phyloP scores from a whole-genome alignment of 1,140 invertebrate genomes.

The Nephotettix cincticeps region DNA sequence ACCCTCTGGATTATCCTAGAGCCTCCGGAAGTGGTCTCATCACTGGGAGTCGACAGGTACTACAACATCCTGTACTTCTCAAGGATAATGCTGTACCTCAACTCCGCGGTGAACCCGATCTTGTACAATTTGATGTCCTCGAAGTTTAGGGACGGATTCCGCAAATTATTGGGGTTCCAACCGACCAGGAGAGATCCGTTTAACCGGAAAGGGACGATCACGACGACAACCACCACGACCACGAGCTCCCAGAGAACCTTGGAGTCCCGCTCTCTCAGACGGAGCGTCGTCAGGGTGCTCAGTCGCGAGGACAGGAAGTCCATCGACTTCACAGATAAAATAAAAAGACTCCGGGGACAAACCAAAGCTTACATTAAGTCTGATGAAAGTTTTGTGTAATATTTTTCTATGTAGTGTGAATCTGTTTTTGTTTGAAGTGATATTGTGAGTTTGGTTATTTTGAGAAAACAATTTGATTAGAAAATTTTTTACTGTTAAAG shows the following conservation, averaged over 20 bases:
- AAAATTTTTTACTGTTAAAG: too few species aligned
- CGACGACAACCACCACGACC: constrained; percentile 33
- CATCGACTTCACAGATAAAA: constrained; percentile 7
- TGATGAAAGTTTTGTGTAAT: constrained; percentile 28
- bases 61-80: constrained; percentile 85
- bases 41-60: constrained; percentile 71
- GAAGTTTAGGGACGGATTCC: constrained; percentile 83
- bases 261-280: constrained; percentile 2
- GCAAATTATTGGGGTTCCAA: constrained; percentile 50
- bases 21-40: constrained; percentile 60
- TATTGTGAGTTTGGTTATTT: too few species aligned
- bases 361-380: constrained; percentile 18
- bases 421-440: too few species aligned
- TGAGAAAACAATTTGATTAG: too few species aligned
- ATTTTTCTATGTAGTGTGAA: too few species aligned
- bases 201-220: constrained; percentile 35
- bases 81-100: constrained; percentile 83
- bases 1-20: constrained; percentile 82
- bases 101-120: constrained; percentile 88
- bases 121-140: constrained; percentile 90
- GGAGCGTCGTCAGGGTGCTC: neutral
- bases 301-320: constrained; percentile 18
- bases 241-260: constrained; percentile 13
- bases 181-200: constrained; percentile 20
- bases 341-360: constrained; percentile 14